Conservation (phyloP, 2,797 vertebrate species). For the Smutsia temminckii region DNA sequence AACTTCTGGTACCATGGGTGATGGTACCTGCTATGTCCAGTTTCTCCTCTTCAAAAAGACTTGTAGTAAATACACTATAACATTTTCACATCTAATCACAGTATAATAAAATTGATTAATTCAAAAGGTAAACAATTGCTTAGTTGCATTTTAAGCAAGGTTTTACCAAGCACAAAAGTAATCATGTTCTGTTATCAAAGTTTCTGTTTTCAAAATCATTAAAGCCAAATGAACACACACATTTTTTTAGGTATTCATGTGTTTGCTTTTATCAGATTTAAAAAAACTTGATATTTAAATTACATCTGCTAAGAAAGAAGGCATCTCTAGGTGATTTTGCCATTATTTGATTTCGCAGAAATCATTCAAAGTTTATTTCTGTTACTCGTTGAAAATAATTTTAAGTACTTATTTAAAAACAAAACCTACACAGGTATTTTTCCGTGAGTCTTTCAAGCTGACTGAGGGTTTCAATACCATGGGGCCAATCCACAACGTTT, state of each 20-base stretch:
- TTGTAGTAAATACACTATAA: background rate
- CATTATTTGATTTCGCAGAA: constrained; percentile 16
- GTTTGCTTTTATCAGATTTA: constrained; percentile 20
- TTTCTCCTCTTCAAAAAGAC: background rate
- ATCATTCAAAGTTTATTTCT: constrained; percentile 3
- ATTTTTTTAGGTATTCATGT: background rate
- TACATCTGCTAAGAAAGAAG: background rate
- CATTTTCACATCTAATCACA: background rate
- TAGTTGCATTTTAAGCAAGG: constrained; percentile 17
- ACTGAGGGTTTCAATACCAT: background rate
- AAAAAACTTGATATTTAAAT: background rate
- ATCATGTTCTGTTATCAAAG: constrained; percentile 30
- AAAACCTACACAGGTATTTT: background rate
- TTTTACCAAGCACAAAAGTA: background rate
- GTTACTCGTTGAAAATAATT: background rate
- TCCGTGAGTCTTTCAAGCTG: background rate
- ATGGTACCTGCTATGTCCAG: background rate
- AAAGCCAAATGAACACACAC: constrained; percentile 20
- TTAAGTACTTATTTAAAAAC: background rate
- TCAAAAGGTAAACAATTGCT: background rate
- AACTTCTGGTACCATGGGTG: background rate
- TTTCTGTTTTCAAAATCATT: constrained; percentile 26
- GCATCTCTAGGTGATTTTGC: background rate
- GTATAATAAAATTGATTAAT: background rate
- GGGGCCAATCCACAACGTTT: background rate